Evolutionary conservation across 2,113 vertebrate species (phyloP), one percentile per base, ranked within the genome.

Genomic region (Rhea pennata): DNA sequence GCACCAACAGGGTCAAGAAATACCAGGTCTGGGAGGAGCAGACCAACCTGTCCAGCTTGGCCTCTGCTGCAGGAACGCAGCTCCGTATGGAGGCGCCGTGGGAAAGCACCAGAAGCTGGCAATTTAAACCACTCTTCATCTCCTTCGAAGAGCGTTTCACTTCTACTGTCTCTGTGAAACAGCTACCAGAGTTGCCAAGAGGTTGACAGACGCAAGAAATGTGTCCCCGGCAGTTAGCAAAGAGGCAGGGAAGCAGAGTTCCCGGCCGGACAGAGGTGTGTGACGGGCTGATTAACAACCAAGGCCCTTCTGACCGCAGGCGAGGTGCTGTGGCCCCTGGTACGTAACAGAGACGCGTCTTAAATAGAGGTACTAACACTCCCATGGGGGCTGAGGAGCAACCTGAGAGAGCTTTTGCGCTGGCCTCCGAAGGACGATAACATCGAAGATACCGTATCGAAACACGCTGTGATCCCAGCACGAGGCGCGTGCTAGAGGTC

Each of bases 251-350:
- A 24, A 51, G 20, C 24, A 21, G 3, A 0, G 3, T n/a, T 16
- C 36, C 12, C 26, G 22, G 9, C 5, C 13, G 0, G 3, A 39
- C 16, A 26, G 44, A 14, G 15, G 39, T 36, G 5, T 3, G 1
- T 23, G 23, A 3, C 24, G 24, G 15, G 15, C 33, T 9, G 71
- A 5, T 46, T 62, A 48, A 54, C 62, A 69, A 26, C 1, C 26
- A n/a, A 2, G 5, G 46, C 64, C 56, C 7, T 46, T 48, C 56
- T 20, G 15, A 29, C 7, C 1, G 0, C 2, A 8, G 33, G 62
- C 39, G 10, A 62, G 53, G 4, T 29, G 33, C 12, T 40, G 50
- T 3, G 1, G 40, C 54, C 29, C 5, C 33, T 16, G 20, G 40
- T 1, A 58, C 24, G n/a, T 31, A 31, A 72, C 2, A 1, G 12